phyloP scores from a whole-genome alignment of 2,888 invertebrate species.

The Agapostemon virescens region DNA sequence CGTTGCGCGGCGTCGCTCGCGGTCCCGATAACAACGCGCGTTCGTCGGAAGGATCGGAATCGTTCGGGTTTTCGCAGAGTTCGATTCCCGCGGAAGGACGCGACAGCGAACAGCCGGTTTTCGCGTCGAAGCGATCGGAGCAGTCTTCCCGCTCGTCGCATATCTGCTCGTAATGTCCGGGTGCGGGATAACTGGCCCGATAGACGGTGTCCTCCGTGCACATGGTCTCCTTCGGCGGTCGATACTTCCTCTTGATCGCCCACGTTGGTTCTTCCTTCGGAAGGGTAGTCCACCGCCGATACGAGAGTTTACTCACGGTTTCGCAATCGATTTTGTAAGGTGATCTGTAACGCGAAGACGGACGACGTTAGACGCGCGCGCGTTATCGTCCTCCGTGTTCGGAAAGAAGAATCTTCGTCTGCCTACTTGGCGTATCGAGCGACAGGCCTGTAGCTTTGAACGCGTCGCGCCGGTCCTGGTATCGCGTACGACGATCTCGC shows the following conservation, averaged over 20 bases:
- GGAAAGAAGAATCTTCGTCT: background rate
- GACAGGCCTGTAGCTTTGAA: conserved; percentile 75
- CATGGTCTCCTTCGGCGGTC: conserved; percentile 72
- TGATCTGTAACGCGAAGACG: conserved; percentile 71
- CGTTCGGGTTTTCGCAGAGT: background rate
- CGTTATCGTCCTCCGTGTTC: background rate
- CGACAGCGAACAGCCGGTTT: background rate
- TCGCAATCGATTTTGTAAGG: conserved; percentile 73
- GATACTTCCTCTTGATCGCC: conserved; percentile 71
- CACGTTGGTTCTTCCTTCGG: conserved; percentile 74
- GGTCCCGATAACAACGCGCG: background rate
- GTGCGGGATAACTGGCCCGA: conserved; percentile 76
- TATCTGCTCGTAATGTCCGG: conserved; percentile 74
- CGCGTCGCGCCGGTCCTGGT: conserved; percentile 69
- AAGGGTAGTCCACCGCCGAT: conserved; percentile 71
- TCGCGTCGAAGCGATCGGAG: conserved; percentile 13
- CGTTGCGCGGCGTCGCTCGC: background rate
- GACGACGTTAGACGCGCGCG: background rate
- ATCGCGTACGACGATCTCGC: conserved; percentile 74
- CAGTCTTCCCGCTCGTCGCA: conserved; percentile 28
- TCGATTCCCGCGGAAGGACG: background rate
- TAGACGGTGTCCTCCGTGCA: conserved; percentile 74
- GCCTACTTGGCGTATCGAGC: conserved; percentile 69
- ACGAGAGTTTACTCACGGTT: conserved; percentile 78
- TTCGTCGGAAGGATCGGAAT: background rate